phyloP scores from a whole-genome alignment of 2,113 vertebrate species.

The Micronisus gabar region DNA sequence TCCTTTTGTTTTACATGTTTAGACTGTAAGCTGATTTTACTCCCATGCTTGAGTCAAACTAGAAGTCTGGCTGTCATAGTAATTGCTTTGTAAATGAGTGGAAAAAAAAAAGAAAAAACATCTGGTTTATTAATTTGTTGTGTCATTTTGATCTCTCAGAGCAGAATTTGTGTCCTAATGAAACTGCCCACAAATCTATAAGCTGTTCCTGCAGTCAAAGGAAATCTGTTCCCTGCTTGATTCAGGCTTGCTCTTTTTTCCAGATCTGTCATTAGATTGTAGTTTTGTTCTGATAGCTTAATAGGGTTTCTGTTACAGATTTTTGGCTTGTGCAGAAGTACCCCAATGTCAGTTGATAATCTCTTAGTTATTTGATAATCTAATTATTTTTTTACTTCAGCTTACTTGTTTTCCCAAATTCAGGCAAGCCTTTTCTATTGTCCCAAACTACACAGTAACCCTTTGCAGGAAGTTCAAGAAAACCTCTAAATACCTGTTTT shows the following conservation, averaged over 20 bases:
- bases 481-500: neutral
- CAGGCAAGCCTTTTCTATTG: neutral
- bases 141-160: neutral
- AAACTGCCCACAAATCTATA: neutral
- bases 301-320: neutral
- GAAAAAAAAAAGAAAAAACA: neutral
- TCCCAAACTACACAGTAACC: neutral
- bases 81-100: neutral
- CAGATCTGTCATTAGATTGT: neutral
- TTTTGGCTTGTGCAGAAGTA: neutral
- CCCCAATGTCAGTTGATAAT: neutral
- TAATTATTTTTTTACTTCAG: neutral
- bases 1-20: neutral
- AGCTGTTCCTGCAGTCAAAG: neutral
- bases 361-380: no score
- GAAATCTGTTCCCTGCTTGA: neutral
- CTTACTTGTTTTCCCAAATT: neutral
- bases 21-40: neutral
- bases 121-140: fast-evolving
- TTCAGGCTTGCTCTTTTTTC: neutral
- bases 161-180: neutral
- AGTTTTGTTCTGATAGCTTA: neutral
- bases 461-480: neutral
- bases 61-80: neutral
- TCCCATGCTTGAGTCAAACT: neutral